Evolutionary conservation across 2,888 invertebrate genomes (phyloP), one percentile per base, ranked within the genome.

Genomic region (Tetramorium bicarinatum): DNA sequence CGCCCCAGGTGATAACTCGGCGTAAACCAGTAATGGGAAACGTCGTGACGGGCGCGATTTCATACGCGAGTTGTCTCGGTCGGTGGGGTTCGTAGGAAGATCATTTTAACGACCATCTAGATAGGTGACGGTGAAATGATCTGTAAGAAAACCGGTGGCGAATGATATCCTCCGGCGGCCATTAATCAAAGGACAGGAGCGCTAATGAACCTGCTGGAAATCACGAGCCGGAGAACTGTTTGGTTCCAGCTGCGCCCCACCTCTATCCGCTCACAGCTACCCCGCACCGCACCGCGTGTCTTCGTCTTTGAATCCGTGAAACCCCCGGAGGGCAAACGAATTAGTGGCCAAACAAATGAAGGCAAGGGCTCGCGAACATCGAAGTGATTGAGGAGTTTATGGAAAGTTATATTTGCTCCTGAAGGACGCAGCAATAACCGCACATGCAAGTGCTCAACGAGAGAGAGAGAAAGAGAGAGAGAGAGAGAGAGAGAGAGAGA

Each of bases 151-250:
- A 93, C 91, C 92, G 90, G 93, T 92, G 93, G 93, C 92, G 90
- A 92, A 90, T 88, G 87, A 90, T 88, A 89, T 88, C 86, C 87
- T 92, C 90, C 88, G 88, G 87, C 87, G 90, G 88, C 91, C 93
- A 93, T 93, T 93, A 93, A 93, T 93, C 93, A 93, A 93, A 93
- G 92, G 91, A 93, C 93, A 93, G 91, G 89, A 91, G 92, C 93
- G 93, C 93, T 93, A 93, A 93, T 93, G 93, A 93, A 93, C 92
- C 92, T 90, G 91, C 91, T 88, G 87, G 92, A 91, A 67, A 91
- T 91, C 89, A 89, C 90, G 87, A 86, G 54, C 77, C 71, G 85
- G 83, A 85, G 89, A 85, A 88, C 85, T 81, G 85, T 90, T 87
- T 85, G 83, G 80, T 86, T 85, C 82, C 75, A 79, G 47, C 84